Evolutionary conservation across 2,797 vertebrate genomes (phyloP).

Genomic region (Pempheris klunzingeri): DNA sequence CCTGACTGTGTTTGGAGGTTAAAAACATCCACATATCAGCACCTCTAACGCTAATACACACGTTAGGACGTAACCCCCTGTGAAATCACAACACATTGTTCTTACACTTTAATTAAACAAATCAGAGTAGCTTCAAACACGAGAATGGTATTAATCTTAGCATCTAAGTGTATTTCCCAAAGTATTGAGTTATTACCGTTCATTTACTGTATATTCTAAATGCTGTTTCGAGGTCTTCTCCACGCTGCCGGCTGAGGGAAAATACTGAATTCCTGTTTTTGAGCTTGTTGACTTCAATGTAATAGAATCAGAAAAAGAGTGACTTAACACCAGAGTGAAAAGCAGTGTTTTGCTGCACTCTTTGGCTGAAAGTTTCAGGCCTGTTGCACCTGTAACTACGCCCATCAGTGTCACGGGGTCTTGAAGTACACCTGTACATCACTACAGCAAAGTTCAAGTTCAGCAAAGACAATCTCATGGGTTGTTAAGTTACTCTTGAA

Average conservation of each 20-base stretch:
- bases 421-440: neutral
- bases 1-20: neutral
- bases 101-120: neutral
- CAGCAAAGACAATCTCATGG: too few relatives aligned
- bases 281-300: neutral
- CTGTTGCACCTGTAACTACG: neutral
- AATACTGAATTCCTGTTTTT: neutral
- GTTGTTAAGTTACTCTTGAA: neutral
- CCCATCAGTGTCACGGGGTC: too few relatives aligned
- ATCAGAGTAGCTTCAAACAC: neutral
- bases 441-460: too few relatives aligned
- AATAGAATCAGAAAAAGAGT: neutral
- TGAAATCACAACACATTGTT: neutral
- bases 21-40: neutral
- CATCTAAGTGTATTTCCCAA: neutral
- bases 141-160: neutral
- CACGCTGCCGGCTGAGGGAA: too few relatives aligned
- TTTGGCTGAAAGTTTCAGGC: neutral
- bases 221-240: neutral
- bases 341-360: neutral
- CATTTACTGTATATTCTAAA: neutral
- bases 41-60: neutral
- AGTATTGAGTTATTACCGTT: neutral
- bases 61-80: neutral
- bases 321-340: neutral